Conservation (phyloP, 1,140 invertebrate species). For the Penaeus vannamei region DNA sequence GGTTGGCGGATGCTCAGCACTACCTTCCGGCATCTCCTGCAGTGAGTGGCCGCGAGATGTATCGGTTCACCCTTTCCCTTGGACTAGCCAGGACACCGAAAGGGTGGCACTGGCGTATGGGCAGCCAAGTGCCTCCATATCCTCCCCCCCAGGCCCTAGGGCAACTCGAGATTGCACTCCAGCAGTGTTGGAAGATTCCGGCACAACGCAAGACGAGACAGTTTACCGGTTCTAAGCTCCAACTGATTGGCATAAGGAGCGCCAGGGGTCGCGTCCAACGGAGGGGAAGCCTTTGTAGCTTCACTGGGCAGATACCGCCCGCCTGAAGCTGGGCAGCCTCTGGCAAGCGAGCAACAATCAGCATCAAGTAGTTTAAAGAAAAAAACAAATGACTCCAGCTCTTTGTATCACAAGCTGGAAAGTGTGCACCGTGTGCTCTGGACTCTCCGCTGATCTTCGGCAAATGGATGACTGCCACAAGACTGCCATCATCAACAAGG, state of each 20-base stretch:
- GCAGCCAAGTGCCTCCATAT: too few relatives aligned
- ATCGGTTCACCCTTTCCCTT: too few relatives aligned
- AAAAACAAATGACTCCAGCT: slow-evolving; percentile 11
- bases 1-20: too few relatives aligned
- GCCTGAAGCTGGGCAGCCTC: neutral
- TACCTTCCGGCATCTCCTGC: too few relatives aligned
- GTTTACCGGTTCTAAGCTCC: neutral
- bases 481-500: slow-evolving; percentile 5
- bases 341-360: neutral
- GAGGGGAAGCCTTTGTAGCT: neutral
- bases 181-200: neutral
- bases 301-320: neutral
- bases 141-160: too few relatives aligned
- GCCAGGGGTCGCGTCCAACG: neutral
- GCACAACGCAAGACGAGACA: neutral
- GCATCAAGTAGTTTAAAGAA: neutral
- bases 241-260: neutral
- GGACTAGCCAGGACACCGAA: too few relatives aligned
- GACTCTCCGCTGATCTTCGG: slow-evolving; percentile 3
- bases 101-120: too few relatives aligned
- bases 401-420: neutral
- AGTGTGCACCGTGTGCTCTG: too few relatives aligned
- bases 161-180: neutral
- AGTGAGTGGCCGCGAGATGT: too few relatives aligned
- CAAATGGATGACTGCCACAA: neutral